Conservation (phyloP, 2,888 invertebrate species). For the Amaurobius ferox region DNA sequence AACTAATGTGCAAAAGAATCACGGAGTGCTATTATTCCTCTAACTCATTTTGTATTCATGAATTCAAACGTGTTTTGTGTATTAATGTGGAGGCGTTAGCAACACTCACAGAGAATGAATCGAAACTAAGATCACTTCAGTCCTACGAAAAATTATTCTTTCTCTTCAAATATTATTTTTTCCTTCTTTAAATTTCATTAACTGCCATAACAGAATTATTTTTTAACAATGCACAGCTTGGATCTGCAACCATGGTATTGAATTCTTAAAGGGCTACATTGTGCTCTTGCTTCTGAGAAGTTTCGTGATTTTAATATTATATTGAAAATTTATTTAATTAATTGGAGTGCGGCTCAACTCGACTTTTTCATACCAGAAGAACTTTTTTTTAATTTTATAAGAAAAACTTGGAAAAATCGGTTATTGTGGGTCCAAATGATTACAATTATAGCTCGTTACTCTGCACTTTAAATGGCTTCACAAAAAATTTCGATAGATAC, state of each 20-base stretch:
- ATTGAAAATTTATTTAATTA: too few relatives aligned
- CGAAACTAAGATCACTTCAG: background rate
- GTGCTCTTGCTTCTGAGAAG: background rate
- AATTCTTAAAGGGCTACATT: background rate
- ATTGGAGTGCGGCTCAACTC: too few relatives aligned
- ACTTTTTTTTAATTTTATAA: too few relatives aligned
- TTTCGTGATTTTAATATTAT: background rate
- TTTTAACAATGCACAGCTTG: background rate
- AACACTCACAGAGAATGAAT: background rate
- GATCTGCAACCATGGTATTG: background rate
- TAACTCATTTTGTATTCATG: background rate
- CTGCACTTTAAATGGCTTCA: too few relatives aligned
- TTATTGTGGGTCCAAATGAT: too few relatives aligned
- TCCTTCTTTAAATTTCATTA: background rate
- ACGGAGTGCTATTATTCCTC: background rate
- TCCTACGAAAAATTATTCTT: background rate
- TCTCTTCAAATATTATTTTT: background rate
- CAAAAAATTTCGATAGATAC: too few relatives aligned
- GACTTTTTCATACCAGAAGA: too few relatives aligned
- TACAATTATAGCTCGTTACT: too few relatives aligned
- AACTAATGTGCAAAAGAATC: background rate
- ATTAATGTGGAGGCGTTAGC: background rate
- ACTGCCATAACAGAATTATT: background rate
- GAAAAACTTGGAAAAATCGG: too few relatives aligned
- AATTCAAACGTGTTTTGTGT: conserved; percentile 5